Evolutionary conservation across 1,140 invertebrate genomes (phyloP), one percentile per base, ranked within the genome.

Genomic region (Cyclargus thomasi): DNA sequence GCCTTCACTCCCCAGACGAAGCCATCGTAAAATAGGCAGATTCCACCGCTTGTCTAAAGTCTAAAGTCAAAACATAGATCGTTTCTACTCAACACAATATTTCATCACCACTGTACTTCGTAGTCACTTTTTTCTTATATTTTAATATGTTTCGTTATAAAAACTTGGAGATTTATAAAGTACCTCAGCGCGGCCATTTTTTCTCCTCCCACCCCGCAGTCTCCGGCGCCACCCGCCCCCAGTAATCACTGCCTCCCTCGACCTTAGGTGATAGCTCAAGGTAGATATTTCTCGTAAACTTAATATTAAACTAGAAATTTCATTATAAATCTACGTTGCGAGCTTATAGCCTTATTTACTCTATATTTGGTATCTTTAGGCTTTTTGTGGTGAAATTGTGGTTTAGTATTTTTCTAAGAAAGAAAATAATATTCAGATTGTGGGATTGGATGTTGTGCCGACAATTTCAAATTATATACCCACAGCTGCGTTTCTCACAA

Each of bases 151-250:
- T 47, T 47, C 63, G 39, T 47, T 53, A 22, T n/a, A 65, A 65
- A 55, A 70, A 73, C 62, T 67, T 73, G 67, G 67, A 10, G 18
- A 73, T 71, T 70, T 71, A 73, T 65, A 71, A 69, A 62, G 65
- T 63, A 69, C 65, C 22, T 65, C 23, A 55, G 65, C 65, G 74
- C 74, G 69, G 78, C 80, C 80, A 82, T 82, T 80, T 81, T 79
- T 78, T 77, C 74, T 71, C 14, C 39, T 11, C 69, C 53, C 72
- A 70, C 71, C 73, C 55, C 55, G 55, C 2, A 10, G 20, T 59
- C 21, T 11, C 18, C 17, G 18, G 68, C 65, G 67, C 73, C 64
- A n/a, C 68, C 72, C 68, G 59, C 73, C 66, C 62, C 72, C 66
- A 64, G 57, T 66, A 65, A 67, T 64, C 72, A 69, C 72, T 69